Evolutionary conservation across 2,797 vertebrate genomes (phyloP), one percentile per base, ranked within the genome.

Genomic region (Valencia hispanica): DNA sequence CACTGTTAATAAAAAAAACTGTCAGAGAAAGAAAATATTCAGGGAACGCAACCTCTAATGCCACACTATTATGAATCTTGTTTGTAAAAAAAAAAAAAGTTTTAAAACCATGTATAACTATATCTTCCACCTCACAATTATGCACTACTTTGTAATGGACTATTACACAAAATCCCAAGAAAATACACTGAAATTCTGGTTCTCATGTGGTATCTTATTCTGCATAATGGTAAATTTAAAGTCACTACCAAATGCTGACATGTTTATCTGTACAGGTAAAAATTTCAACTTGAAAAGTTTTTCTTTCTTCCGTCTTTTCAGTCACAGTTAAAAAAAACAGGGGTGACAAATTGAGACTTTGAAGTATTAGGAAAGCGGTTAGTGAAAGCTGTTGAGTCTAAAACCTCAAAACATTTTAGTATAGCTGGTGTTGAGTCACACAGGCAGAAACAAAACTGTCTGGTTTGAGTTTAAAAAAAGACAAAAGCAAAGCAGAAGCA

Each of bases 351-450:
- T 34, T 61, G 17, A 81, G 71, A 8, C 70, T 87, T 84, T 91
- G 82, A 84, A 81, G 73, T 76, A 57, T 68, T 59, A 43, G 73
- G 53, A 77, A 43, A 65, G 70, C 71, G 68, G 50, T 48, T 51
- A 25, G 77, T 61, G 66, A 81, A 82, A 78, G 72, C 55, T 70
- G 77, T 47, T 71, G 57, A 79, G 63, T 41, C n/a, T 55, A 30
- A 82, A 68, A 25, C 74, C 30, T 73, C 70, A 72, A 30, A 68
- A 61, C 22, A 15, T 79, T 76, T 68, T 30, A 43, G 39, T 78
- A 59, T n/a, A 72, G 68, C 65, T 77, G 63, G 5, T 50, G 68
- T 43, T 86, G 82, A 89, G 69, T 83, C 82, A 79, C 78, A 79
- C 61, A 80, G 65, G 18, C 72, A 74, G 66, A 77, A 66, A n/a